These are phyloP conservation scores for Trachelus stipa DNA, from an alignment of 2,888 invertebrate genomes.

Conservation along the genomic window DNA sequence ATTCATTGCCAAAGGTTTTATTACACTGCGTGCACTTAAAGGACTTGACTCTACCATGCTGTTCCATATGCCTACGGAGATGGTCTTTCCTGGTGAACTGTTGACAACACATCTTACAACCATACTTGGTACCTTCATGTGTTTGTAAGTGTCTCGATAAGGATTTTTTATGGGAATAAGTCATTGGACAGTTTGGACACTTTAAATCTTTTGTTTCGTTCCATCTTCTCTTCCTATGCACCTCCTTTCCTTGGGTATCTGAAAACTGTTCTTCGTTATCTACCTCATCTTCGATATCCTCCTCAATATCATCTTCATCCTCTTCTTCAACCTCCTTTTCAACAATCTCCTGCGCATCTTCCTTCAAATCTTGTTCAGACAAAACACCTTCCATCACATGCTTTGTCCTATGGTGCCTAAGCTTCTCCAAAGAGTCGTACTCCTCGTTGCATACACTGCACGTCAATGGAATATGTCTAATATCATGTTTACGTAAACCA, in stretches of 20 bases:
- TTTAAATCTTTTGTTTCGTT: slow-evolving; percentile 34
- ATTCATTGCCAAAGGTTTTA: slow-evolving; percentile 58
- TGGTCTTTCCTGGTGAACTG: slow-evolving; percentile 52
- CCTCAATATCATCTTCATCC: slow-evolving; percentile 11
- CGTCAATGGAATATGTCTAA: slow-evolving; percentile 40
- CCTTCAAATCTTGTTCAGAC: slow-evolving; percentile 52
- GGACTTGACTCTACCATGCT: slow-evolving; percentile 43
- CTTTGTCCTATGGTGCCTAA: slow-evolving; percentile 51
- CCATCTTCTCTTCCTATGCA: slow-evolving; percentile 13
- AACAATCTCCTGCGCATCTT: slow-evolving; percentile 31
- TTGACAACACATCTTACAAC: slow-evolving; percentile 53
- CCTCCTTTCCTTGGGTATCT: neutral
- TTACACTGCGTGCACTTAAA: slow-evolving; percentile 60
- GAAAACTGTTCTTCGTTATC: slow-evolving; percentile 13
- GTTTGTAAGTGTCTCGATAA: slow-evolving; percentile 44
- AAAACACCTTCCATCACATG: slow-evolving; percentile 58
- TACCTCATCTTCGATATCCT: slow-evolving; percentile 5
- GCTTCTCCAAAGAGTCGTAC: slow-evolving; percentile 50
- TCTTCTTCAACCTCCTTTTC: slow-evolving; percentile 14
- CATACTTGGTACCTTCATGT: slow-evolving; percentile 41
- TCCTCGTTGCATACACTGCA: slow-evolving; percentile 55
- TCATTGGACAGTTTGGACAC: slow-evolving; percentile 46
- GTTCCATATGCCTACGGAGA: slow-evolving; percentile 52
- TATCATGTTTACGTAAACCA: slow-evolving; percentile 44
- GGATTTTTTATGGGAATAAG: slow-evolving; percentile 44